These are phyloP conservation scores for Silurus glanis DNA, from an alignment of 2,113 vertebrate species.

Conservation along the genomic window DNA sequence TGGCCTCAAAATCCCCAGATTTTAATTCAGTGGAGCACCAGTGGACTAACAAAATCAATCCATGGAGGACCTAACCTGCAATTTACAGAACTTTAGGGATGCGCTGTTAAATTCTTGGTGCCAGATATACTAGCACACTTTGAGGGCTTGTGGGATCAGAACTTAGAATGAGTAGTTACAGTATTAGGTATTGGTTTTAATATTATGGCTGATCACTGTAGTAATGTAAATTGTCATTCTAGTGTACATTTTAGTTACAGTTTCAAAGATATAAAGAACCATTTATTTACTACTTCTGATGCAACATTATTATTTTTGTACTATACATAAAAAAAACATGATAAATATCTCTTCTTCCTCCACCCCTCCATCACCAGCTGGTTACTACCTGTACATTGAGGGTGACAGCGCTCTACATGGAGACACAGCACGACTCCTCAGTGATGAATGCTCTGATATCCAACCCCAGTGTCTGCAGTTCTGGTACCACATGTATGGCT, in stretches of 20 bases:
- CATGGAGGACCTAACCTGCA: no score
- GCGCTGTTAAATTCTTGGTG: no score
- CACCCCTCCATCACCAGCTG: slow-evolving; percentile 64
- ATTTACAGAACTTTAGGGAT: no score
- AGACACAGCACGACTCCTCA: slow-evolving; percentile 70
- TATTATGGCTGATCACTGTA: no score
- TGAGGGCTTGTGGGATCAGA: no score
- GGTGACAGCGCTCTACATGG: slow-evolving; percentile 55
- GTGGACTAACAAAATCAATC: no score
- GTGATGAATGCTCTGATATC: slow-evolving; percentile 63
- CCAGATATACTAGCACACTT: no score
- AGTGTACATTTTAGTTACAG: not conserved
- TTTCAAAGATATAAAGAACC: not conserved
- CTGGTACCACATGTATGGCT: slow-evolving; percentile 83
- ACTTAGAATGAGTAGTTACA: no score
- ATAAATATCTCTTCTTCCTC: not conserved
- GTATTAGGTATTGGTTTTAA: no score
- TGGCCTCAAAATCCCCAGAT: no score
- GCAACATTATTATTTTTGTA: not conserved
- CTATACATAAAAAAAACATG: not conserved
- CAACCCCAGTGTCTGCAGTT: slow-evolving; percentile 79
- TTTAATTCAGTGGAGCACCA: no score
- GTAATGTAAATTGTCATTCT: no score
- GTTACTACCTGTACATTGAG: slow-evolving; percentile 78
- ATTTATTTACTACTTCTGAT: not conserved